Evolutionary conservation across 2,113 vertebrate species (phyloP), one percentile per base, ranked within the genome.

Genomic region (Proterorhinus semilunaris): DNA sequence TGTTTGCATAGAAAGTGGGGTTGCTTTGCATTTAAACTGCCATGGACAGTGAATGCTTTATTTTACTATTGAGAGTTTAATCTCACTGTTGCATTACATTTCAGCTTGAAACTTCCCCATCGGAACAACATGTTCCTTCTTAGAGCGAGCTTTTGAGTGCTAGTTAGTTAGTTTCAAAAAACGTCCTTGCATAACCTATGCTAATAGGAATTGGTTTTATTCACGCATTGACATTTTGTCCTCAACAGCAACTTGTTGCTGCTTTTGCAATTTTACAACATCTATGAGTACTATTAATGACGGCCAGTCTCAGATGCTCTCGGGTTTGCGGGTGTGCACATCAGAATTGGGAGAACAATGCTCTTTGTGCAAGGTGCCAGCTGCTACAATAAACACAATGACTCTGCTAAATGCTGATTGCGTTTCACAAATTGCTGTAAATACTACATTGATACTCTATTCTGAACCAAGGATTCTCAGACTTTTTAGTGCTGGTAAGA

Each of bases 291-390:
- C 27, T 43, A 52, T 10, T 66, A 42, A 68, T 70, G 16, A 45
- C 45, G 47, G 67, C 58, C 53, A 71, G 69, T 43, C 54, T 6
- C 16, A 76, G 36, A 17, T 54, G 36, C 72, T 54, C 27, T 27
- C 27, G 3, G 27, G 3, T 27, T n/a, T n/a, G 27, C 27, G 50
- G 63, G 59, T 72, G n/a, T 13, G 0, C 8, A 27, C 62, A 62
- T 68, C 49, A 54, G 50, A 69, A 58, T 21, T 21, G 49, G 49
- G 55, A 47, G 27, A 74, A 87, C 82, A 83, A 72, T 47, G 65
- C 11, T 21, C 71, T 83, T 83, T 86, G 80, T 84, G 53, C 68
- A 15, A 15, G 0, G 55, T 62, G 16, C 69, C 73, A 75, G 66
- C 51, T 70, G 74, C 76, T 27, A 21, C 55, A 65, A 16, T 7